Percentiles rank a stretch among this genome's conserved stretches.
These are phyloP conservation scores for Uloborus diversus DNA, from an alignment of 1,140 invertebrate genomes.

Conservation along the genomic window DNA sequence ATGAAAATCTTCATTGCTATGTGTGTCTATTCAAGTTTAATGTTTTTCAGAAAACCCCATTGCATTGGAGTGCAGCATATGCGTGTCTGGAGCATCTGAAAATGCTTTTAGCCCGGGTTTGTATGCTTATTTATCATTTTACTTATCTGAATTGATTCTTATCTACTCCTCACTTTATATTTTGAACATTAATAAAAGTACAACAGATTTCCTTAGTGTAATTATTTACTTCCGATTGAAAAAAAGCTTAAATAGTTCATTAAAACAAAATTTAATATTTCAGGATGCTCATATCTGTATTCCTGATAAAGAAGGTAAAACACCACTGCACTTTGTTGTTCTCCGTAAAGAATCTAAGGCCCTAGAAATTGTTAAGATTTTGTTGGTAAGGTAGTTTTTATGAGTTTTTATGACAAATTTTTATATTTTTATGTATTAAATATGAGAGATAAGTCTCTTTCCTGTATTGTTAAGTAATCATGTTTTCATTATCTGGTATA, in stretches of 20 bases:
- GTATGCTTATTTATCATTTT: background rate
- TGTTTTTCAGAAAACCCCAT: constrained; percentile 41
- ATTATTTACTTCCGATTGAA: background rate
- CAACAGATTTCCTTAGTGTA: background rate
- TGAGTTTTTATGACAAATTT: background rate
- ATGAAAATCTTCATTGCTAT: background rate
- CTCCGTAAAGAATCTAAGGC: constrained; percentile 80
- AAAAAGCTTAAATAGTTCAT: background rate
- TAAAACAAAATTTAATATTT: no score
- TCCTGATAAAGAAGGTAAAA: constrained; percentile 77
- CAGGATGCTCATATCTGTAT: constrained; percentile 77
- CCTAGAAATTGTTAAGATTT: constrained; percentile 67
- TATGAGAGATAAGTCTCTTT: no score
- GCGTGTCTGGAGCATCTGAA: constrained; percentile 10
- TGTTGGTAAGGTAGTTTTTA: constrained; percentile 36
- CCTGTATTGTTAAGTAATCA: no score
- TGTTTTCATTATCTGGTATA: no score
- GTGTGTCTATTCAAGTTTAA: background rate
- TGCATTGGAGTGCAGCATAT: constrained; percentile 46
- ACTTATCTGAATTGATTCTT: background rate
- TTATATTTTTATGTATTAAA: no score
- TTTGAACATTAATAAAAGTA: no score
- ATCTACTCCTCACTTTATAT: no score
- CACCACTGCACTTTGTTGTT: constrained; percentile 84
- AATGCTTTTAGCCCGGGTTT: constrained; percentile 9